These are phyloP conservation scores for Cheumatopsyche charites DNA, from an alignment of 1,140 invertebrate genomes.

Conservation along the genomic window DNA sequence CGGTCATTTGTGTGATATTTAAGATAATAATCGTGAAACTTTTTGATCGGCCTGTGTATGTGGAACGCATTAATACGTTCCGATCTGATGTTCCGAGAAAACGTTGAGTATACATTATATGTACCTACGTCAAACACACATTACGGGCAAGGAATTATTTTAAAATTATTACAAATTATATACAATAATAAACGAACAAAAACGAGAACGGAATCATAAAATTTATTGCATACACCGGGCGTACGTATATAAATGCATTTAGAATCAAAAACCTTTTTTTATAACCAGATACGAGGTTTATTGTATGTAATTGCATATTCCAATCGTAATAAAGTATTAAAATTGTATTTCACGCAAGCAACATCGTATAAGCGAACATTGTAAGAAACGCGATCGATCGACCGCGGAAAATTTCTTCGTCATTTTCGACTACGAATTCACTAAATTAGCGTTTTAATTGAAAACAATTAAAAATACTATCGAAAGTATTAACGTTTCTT, in stretches of 20 bases:
- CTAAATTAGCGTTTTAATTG: too few relatives aligned
- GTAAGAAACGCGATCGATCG: too few relatives aligned
- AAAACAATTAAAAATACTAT: too few relatives aligned
- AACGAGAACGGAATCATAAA: slow-evolving; percentile 10
- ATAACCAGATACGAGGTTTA: slow-evolving; percentile 9
- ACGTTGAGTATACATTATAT: neutral
- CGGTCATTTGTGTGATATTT: too few relatives aligned
- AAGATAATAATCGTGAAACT: too few relatives aligned
- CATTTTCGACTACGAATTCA: neutral
- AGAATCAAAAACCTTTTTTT: slow-evolving; percentile 9
- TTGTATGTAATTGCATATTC: slow-evolving; percentile 14
- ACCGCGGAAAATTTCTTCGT: too few relatives aligned
- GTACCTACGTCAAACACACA: neutral
- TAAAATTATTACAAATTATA: slow-evolving; percentile 2
- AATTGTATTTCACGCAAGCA: slow-evolving; percentile 3
- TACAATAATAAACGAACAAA: slow-evolving; percentile 7
- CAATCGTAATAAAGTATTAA: slow-evolving; percentile 10
- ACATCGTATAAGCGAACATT: neutral
- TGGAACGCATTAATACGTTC: too few relatives aligned
- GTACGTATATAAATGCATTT: neutral
- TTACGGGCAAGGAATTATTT: neutral
- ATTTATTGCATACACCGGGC: neutral
- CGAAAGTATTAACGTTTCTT: too few relatives aligned
- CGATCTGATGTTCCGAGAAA: too few relatives aligned
- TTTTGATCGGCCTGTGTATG: too few relatives aligned